These are phyloP conservation scores for Hormaphis cornu DNA, from an alignment of 1,140 invertebrate genomes.

Conservation along the genomic window DNA sequence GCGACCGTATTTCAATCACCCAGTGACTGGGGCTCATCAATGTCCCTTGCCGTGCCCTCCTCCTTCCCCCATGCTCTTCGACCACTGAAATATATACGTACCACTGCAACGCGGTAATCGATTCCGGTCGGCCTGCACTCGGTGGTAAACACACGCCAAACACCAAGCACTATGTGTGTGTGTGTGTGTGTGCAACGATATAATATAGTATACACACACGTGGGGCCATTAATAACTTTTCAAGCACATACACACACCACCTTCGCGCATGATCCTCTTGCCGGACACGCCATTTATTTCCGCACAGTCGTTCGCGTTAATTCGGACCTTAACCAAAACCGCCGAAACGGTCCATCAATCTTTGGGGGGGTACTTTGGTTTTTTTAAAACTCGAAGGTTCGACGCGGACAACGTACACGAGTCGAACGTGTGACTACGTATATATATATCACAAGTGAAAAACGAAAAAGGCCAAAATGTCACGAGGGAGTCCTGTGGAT, in stretches of 20 bases:
- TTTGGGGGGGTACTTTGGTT: too few species aligned
- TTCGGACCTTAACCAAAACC: not conserved
- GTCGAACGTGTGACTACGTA: not conserved
- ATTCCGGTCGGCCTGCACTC: constrained; percentile 11
- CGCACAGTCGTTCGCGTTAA: not conserved
- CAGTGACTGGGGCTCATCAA: constrained; percentile 30
- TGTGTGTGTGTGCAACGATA: not conserved
- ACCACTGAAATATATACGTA: not conserved
- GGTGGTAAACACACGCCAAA: not conserved
- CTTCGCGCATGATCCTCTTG: not conserved
- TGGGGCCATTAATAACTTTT: constrained; percentile 31
- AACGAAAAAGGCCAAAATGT: too few species aligned
- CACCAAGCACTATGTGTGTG: not conserved
- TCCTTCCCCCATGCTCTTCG: not conserved
- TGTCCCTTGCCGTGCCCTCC: not conserved
- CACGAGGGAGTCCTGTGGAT: too few species aligned
- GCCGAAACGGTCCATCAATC: not conserved
- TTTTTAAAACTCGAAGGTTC: too few species aligned
- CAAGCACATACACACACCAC: constrained; percentile 1
- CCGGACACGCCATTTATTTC: constrained; percentile 1
- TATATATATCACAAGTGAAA: too few species aligned
- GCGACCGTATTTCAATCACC: constrained; percentile 30
- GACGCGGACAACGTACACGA: not conserved
- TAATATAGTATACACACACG: too few species aligned
- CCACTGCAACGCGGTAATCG: constrained; percentile 19